Evolutionary conservation across 2,888 invertebrate genomes (phyloP), one percentile per base, ranked within the genome.

Genomic region (Autographa gamma): DNA sequence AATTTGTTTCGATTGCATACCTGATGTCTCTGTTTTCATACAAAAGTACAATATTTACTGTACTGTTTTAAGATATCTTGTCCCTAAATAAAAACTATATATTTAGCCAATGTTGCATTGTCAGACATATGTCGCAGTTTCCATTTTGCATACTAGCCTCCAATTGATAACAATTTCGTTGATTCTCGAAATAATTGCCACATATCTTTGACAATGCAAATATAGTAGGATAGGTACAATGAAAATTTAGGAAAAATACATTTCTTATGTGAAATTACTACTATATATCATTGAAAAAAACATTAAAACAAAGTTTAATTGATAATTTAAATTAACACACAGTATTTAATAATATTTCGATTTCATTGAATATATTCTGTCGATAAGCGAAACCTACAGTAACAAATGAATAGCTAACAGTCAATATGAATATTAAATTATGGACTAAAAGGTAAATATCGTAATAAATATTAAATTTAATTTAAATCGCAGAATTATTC

Each of bases 401-500:
- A 66, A 76, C 60, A 80, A 81, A 76, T 66, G 48, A 73, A 19
- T 71, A 71, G 69, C 65, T 72, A 81, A 79, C 66, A 78, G 41
- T 58, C 64, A 77, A 66, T 74, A 69, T 56, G 18, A 63, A 71
- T 69, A 69, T 63, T 56, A 81, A 80, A 80, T 73, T 68, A 79
- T 74, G 34, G n/a, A 62, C 69, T 73, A 81, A 73, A 58, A 69
- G 58, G 71, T 72, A 60, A 67, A 69, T 78, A 77, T 69, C 63
- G 56, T 73, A 72, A 60, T 65, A 77, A 79, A 73, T 73, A 70
- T 76, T 65, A 72, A 77, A 81, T 81, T 77, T 73, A 68, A 68
- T 74, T 60, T 73, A 75, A 81, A 80, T 70, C 56, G 70, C 74
- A 82, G 84, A 84, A 83, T 81, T 80, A 81, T 79, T 83, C 77